Conservation (phyloP, 1,140 invertebrate genomes). For the Palaemon carinicauda region DNA sequence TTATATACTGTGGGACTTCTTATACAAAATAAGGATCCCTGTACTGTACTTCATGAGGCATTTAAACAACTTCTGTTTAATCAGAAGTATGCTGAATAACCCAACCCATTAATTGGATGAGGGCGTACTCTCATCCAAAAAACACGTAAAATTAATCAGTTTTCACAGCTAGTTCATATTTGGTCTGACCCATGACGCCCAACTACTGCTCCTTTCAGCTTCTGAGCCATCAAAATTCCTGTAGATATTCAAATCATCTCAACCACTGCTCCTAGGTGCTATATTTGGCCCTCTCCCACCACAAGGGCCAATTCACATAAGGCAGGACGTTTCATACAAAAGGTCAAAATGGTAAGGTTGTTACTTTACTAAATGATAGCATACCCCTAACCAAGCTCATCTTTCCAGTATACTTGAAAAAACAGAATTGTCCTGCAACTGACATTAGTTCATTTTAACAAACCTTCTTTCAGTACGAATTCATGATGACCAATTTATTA, state of each 20-base stretch:
- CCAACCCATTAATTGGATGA: no score
- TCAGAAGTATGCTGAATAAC: no score
- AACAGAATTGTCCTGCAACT: background rate
- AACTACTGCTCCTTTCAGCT: background rate
- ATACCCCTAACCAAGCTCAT: conserved; percentile 31
- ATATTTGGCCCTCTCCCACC: conserved; percentile 13
- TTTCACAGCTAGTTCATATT: no score
- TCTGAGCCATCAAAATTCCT: background rate
- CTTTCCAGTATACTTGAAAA: background rate
- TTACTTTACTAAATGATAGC: conserved; percentile 23
- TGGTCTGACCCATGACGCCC: no score
- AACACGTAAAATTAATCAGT: no score
- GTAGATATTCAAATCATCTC: background rate
- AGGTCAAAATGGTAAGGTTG: conserved; percentile 21
- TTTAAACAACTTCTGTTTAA: no score
- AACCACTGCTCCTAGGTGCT: conserved; percentile 19
- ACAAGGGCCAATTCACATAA: conserved; percentile 29
- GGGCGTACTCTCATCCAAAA: no score
- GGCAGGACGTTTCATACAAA: conserved; percentile 48
- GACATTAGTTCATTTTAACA: background rate
- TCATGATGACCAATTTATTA: background rate
- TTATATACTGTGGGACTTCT: background rate
- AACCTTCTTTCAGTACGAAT: no score
- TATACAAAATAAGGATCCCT: no score
- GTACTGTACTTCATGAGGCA: no score